Percentiles rank a stretch among this genome's conserved stretches.
Conservation (phyloP, 2,888 invertebrate genomes). For the Tipula lateralis region DNA sequence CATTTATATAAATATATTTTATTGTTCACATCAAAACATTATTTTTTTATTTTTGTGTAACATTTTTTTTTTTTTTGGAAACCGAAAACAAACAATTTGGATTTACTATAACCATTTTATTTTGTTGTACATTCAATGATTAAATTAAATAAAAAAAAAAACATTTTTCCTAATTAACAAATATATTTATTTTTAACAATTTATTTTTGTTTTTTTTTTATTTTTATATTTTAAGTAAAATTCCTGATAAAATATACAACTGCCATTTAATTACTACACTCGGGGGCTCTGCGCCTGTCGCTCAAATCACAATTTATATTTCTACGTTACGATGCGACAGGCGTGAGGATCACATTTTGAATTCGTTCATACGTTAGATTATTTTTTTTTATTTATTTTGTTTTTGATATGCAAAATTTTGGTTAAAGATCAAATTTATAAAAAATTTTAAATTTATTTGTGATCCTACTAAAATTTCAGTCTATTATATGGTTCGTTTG, state of each 20-base stretch:
- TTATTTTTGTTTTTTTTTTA: background rate
- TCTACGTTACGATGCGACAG: background rate
- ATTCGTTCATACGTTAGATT: background rate
- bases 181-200: background rate
- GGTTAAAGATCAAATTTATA: background rate
- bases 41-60: slow-evolving; percentile 12
- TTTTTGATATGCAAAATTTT: background rate
- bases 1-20: background rate
- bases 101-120: background rate
- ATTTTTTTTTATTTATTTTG: no score
- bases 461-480: slow-evolving; percentile 11
- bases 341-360: background rate
- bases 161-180: slow-evolving; percentile 5
- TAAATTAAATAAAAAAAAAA: background rate
- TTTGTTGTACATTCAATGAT: background rate
- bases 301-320: slow-evolving; percentile 3
- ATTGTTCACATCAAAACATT: background rate
- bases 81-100: background rate
- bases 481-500: background rate
- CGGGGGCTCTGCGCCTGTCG: background rate
- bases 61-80: background rate
- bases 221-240: background rate
- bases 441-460: background rate
- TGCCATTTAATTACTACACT: background rate
- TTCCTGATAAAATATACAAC: background rate